phyloP scores from a whole-genome alignment of 2,113 vertebrate genomes.

The Xiphophorus hellerii region DNA sequence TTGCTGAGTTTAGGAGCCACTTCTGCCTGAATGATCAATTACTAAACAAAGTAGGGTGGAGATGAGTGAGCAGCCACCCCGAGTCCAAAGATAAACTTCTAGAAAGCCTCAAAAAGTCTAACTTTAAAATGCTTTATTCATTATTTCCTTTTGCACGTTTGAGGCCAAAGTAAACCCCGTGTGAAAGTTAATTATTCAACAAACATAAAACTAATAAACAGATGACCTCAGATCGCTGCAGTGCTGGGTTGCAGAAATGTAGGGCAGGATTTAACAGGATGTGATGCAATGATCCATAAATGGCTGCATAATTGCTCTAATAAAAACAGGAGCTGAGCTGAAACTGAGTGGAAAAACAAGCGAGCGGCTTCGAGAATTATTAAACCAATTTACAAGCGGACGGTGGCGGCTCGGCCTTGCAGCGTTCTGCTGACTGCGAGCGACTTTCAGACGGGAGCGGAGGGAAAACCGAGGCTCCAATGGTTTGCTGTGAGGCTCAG shows the following conservation, averaged over 20 bases:
- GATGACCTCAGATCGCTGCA: not conserved
- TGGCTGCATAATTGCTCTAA: conserved; percentile 47
- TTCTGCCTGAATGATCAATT: not conserved
- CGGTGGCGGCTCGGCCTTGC: conserved; percentile 35
- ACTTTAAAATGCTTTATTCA: not conserved
- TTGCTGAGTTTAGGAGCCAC: not conserved
- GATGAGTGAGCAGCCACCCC: not conserved
- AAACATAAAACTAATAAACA: not conserved
- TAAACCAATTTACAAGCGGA: conserved; percentile 61
- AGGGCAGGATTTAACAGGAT: conserved; percentile 5
- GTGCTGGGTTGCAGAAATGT: not conserved
- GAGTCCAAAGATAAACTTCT: not conserved
- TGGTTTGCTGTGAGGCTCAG: conserved; percentile 20
- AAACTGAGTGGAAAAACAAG: conserved; percentile 55
- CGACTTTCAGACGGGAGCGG: conserved; percentile 40
- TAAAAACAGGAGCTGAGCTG: conserved; percentile 55
- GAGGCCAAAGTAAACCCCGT: not conserved
- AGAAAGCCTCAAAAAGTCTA: not conserved
- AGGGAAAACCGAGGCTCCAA: conserved; percentile 48
- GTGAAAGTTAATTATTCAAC: not conserved
- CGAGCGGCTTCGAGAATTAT: conserved; percentile 48
- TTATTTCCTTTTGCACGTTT: not conserved
- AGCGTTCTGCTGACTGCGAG: conserved; percentile 32
- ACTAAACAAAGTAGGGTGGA: not conserved
- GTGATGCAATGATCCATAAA: conserved; percentile 35